A percentile compares a stretch with the other conserved stretches of the same genome.
Evolutionary conservation across 2,113 vertebrate species (phyloP).

Genomic region (Oxyruncus cristatus): DNA sequence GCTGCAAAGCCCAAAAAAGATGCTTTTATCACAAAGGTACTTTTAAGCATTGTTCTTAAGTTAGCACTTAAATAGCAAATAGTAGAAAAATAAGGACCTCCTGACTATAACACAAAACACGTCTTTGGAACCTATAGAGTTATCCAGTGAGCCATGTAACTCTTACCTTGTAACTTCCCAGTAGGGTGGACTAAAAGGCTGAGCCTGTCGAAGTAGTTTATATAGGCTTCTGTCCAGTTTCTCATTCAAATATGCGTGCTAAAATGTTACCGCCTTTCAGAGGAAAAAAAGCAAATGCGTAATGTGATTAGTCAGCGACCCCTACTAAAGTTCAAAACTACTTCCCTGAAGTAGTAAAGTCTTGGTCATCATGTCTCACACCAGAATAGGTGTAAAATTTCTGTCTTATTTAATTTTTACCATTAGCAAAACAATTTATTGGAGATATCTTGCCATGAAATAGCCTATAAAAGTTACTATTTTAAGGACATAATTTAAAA

Average conservation of each 20-base stretch:
- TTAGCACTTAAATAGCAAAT: background rate
- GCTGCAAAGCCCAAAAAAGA: background rate
- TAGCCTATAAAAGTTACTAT: too few species aligned
- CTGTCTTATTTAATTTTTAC: too few species aligned
- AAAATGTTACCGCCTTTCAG: background rate
- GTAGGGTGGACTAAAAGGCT: background rate
- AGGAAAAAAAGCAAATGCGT: too few species aligned
- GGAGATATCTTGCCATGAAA: too few species aligned
- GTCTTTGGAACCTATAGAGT: background rate
- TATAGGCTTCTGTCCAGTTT: background rate
- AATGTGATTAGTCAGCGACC: too few species aligned
- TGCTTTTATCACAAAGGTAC: background rate
- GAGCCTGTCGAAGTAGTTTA: background rate
- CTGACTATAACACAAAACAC: background rate
- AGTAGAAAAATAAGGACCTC: background rate
- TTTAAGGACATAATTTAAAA: too few species aligned
- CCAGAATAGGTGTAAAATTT: too few species aligned
- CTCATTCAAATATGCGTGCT: background rate
- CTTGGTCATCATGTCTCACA: too few species aligned
- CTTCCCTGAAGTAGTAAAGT: too few species aligned
- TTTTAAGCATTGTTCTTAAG: background rate
- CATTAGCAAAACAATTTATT: too few species aligned
- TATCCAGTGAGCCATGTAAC: background rate
- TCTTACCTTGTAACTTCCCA: background rate
- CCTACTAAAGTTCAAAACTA: too few species aligned